phyloP scores from a whole-genome alignment of 2,888 invertebrate species.

The Margaritifera margaritifera region DNA sequence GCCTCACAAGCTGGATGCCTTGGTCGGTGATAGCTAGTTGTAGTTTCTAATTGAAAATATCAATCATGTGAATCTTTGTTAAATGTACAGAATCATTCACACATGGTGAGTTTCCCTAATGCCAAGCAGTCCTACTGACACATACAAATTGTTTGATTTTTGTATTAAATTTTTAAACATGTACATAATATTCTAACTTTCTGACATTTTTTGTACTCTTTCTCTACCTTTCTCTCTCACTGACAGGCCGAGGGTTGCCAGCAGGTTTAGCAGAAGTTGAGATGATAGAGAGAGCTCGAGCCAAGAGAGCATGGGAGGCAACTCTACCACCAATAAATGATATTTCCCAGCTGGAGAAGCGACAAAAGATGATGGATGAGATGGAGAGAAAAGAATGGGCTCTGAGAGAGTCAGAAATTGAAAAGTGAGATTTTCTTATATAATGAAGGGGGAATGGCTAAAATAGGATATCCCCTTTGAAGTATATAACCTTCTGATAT shows the following conservation, averaged over 20 bases:
- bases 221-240: background rate
- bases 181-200: background rate
- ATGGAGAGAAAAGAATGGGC: constrained; percentile 89
- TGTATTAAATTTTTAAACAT: background rate
- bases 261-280: constrained; percentile 78
- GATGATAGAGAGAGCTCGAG: constrained; percentile 81
- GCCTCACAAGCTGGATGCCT: too few species aligned
- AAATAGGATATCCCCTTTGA: too few species aligned
- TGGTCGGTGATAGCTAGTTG: too few species aligned
- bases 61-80: too few species aligned
- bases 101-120: too few species aligned
- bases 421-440: constrained; percentile 58
- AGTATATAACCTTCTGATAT: too few species aligned
- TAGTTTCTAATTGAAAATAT: too few species aligned
- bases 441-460: background rate
- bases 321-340: constrained; percentile 77
- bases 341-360: constrained; percentile 77
- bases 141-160: too few species aligned
- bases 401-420: constrained; percentile 82
- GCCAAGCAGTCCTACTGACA: too few species aligned
- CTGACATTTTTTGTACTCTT: background rate
- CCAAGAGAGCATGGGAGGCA: constrained; percentile 80
- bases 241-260: constrained; percentile 77
- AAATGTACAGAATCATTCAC: too few species aligned
- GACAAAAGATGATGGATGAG: constrained; percentile 82